Base-by-base conservation (phyloP, 2,113 vertebrate species). In the Otolemur garnettii region DNA sequence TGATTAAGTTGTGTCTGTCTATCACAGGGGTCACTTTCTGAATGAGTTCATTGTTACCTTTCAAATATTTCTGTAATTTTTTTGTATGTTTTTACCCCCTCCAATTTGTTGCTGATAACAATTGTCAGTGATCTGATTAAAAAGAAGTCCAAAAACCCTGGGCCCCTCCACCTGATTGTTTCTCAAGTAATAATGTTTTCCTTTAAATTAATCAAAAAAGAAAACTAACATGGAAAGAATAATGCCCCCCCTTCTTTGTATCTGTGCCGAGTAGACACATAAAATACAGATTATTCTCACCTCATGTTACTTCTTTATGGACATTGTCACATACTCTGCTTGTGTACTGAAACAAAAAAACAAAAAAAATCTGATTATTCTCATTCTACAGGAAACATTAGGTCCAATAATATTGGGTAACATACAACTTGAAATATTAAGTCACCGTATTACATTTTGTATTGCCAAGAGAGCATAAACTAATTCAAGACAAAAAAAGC, bases 61-160 rank as follows among this genome's bases (percentile, higher is more conserved):
- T 81, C 10, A 94, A 81, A 72, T 83, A 85, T 55, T 50, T 55
- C 30, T 84, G 3, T 0, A 81, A 26, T 74, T 91, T 1, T 13
- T 13, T 72, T 87, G 2, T 38, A 13, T 35, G 5, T 50, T 87
- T 92, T 68, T 22, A 8, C 8, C 10, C 45, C 72, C 30, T 79
- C 92, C 42, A 21, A n/a, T 50, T 94, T 83, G 1, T 83, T 93
- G 59, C 80, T 78, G 75, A 85, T 33, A 89, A 93, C 74, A 91
- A 57, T 18, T 82, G 0, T 21, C 15, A 83, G 7, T 78, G 1
- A 15, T 26, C 69, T 80, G 26, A 69, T 74, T 79, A 38, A 91
- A 87, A 95, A 91, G 6, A 0, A 62, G 42, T 69, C 2, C 69
- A 66, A 81, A 71, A 45, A 55, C 5, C 15, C 11, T 50, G 35